A percentile compares a stretch with the other conserved stretches of the same genome.
These are phyloP conservation scores for Aethes cnicana DNA, from an alignment of 2,888 invertebrate species.

Conservation along the genomic window DNA sequence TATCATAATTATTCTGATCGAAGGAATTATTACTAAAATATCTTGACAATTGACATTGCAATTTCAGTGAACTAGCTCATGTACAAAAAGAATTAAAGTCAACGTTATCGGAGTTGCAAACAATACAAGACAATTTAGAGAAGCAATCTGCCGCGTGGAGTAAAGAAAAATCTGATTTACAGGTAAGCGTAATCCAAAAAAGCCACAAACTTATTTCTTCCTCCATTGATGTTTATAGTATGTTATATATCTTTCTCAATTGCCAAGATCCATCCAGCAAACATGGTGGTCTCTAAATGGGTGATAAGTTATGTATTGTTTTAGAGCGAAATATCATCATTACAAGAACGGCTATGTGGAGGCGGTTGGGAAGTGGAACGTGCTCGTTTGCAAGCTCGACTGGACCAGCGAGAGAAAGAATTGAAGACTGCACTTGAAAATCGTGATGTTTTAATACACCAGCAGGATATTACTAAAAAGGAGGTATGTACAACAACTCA, in stretches of 20 bases:
- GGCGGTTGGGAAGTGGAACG: slow-evolving; percentile 85
- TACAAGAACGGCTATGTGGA: slow-evolving; percentile 77
- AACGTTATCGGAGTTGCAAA: slow-evolving; percentile 84
- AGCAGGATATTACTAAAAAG: slow-evolving; percentile 86
- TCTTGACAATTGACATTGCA: slow-evolving; percentile 19
- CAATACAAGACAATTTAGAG: slow-evolving; percentile 84
- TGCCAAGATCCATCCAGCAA: no score
- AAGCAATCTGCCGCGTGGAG: slow-evolving; percentile 86
- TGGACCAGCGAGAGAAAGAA: slow-evolving; percentile 89
- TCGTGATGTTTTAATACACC: slow-evolving; percentile 87
- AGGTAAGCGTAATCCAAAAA: no score
- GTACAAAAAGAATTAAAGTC: slow-evolving; percentile 84
- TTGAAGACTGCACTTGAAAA: slow-evolving; percentile 88
- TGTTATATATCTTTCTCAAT: no score
- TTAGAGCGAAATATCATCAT: slow-evolving; percentile 68
- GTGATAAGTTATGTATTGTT: slow-evolving; percentile 1
- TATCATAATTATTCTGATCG: neutral
- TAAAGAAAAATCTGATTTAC: slow-evolving; percentile 86
- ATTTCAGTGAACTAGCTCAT: slow-evolving; percentile 82
- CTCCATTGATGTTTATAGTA: no score
- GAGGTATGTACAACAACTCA: slow-evolving; percentile 49
- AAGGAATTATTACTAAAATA: slow-evolving; percentile 4
- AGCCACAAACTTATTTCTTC: no score
- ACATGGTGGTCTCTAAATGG: no score
- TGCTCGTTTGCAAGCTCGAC: slow-evolving; percentile 85